Conservation (phyloP, 2,113 vertebrate species). For the Empidonax alnorum region DNA sequence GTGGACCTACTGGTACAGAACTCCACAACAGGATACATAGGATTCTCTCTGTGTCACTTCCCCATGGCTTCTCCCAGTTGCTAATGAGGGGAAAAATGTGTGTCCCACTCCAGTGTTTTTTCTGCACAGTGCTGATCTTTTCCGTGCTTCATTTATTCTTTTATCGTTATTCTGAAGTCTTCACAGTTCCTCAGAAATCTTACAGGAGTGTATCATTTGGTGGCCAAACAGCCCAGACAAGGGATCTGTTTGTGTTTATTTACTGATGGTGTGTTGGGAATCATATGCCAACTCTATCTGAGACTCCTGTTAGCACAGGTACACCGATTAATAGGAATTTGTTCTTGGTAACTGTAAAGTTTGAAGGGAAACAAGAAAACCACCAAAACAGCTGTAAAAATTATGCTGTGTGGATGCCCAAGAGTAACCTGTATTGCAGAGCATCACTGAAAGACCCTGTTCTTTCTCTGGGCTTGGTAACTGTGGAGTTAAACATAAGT, state of each 20-base stretch:
- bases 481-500: background rate
- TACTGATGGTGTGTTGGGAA: background rate
- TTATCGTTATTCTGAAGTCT: background rate
- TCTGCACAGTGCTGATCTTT: background rate
- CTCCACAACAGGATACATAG: background rate
- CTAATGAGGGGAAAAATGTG: rapidly evolving
- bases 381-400: background rate
- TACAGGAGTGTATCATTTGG: background rate
- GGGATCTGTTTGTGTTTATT: background rate
- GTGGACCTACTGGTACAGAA: background rate
- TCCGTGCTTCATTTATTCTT: background rate
- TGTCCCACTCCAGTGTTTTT: rapidly evolving
- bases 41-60: background rate
- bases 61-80: background rate
- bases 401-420: background rate
- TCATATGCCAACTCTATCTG: background rate
- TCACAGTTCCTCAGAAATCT: background rate
- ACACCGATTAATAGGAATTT: background rate
- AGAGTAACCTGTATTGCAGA: background rate
- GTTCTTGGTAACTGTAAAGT: background rate
- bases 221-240: background rate
- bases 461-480: background rate
- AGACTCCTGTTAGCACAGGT: background rate
- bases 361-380: background rate
- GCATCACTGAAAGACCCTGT: background rate